Conservation (phyloP, 2,888 invertebrate species). For the Automeris io region DNA sequence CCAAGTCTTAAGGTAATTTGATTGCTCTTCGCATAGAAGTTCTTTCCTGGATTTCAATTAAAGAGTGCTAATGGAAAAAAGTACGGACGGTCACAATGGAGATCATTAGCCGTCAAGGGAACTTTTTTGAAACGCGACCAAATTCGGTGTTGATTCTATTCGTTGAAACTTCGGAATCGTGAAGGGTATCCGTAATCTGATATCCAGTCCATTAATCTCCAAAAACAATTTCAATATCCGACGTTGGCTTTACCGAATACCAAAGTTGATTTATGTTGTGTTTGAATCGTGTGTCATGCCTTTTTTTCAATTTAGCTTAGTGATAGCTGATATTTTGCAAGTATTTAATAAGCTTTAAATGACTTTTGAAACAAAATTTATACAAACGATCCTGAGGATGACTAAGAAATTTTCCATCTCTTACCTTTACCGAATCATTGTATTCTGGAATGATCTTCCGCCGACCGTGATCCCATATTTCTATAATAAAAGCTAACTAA, state of each 20-base stretch:
- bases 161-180: slow-evolving; percentile 35
- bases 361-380: no score
- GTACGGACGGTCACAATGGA: slow-evolving; percentile 39
- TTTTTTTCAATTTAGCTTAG: not conserved
- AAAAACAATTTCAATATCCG: slow-evolving; percentile 6
- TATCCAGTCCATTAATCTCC: slow-evolving; percentile 31
- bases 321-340: not conserved
- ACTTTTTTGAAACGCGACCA: slow-evolving; percentile 45
- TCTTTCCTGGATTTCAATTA: slow-evolving; percentile 32
- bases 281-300: not conserved
- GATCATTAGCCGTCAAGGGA: slow-evolving; percentile 37
- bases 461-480: no score
- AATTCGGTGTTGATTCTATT: slow-evolving; percentile 51
- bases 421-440: no score
- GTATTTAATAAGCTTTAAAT: no score
- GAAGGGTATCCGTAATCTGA: slow-evolving; percentile 29
- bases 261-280: not conserved
- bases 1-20: slow-evolving; percentile 24
- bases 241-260: not conserved
- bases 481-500: no score
- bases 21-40: slow-evolving; percentile 20
- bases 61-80: slow-evolving; percentile 44
- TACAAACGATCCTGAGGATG: no score
- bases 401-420: no score
- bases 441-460: no score